Conservation (phyloP, 2,113 vertebrate genomes). For the Addax nasomaculatus region DNA sequence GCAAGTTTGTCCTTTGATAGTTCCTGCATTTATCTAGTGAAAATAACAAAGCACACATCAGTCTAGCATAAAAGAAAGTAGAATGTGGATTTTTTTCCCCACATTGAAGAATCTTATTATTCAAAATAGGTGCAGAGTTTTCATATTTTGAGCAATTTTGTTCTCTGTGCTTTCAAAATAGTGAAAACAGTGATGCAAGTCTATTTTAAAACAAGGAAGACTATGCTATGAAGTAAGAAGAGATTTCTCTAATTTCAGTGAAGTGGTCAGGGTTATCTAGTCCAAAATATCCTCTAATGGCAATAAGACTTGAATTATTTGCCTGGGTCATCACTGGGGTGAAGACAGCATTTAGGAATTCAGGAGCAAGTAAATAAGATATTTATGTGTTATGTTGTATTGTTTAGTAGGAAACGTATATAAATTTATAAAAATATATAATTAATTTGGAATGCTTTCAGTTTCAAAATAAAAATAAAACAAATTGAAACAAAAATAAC, state of each 20-base stretch:
- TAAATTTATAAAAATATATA: not conserved
- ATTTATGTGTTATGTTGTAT: not conserved
- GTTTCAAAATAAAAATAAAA: not conserved
- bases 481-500: not conserved
- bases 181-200: not conserved
- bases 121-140: not conserved
- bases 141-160: slow-evolving; percentile 11
- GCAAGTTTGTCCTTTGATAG: slow-evolving; percentile 42
- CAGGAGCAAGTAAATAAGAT: not conserved
- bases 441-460: not conserved
- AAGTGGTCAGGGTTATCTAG: not conserved
- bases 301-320: not conserved
- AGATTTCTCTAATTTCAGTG: not conserved
- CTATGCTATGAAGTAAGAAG: not conserved
- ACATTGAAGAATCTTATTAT: not conserved
- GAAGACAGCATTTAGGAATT: not conserved
- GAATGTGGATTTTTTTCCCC: not conserved
- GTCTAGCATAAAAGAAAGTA: not conserved
- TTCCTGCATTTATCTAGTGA: not conserved
- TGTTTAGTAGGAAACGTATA: not conserved
- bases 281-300: not conserved
- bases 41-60: slow-evolving; percentile 23
- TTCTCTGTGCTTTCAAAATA: not conserved
- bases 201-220: not conserved
- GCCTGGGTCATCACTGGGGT: not conserved